phyloP scores from a whole-genome alignment of 2,797 vertebrate genomes.

The Lepilemur ruficaudatus region DNA sequence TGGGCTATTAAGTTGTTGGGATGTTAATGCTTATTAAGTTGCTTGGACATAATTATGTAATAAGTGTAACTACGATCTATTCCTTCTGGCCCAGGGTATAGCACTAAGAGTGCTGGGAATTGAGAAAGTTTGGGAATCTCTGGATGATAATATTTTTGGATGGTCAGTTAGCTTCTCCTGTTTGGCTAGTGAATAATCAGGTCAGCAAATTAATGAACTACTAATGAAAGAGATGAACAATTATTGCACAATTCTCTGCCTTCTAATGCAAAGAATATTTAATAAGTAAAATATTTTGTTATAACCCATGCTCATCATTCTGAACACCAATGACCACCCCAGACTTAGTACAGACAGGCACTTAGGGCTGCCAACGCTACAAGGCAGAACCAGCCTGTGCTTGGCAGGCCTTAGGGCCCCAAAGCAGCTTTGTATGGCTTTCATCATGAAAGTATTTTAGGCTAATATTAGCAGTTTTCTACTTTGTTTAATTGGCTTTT shows the following conservation, averaged over 20 bases:
- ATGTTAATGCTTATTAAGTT: background rate
- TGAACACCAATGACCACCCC: background rate
- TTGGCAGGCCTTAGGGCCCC: background rate
- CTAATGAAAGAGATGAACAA: background rate
- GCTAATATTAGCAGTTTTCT: background rate
- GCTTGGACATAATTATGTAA: background rate
- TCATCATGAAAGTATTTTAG: background rate
- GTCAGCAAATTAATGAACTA: background rate
- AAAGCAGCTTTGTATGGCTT: background rate
- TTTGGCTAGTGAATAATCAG: background rate
- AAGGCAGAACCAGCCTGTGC: background rate
- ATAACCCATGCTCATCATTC: background rate
- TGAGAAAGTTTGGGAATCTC: background rate
- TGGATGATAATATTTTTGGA: background rate
- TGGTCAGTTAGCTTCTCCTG: background rate
- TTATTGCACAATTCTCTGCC: background rate
- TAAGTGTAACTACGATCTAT: background rate
- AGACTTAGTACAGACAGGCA: background rate
- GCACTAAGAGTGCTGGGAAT: background rate
- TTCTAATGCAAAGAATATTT: background rate
- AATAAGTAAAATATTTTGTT: background rate
- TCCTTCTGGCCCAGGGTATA: background rate
- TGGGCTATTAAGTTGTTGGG: background rate
- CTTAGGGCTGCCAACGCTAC: background rate
- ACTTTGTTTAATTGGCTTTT: background rate